phyloP scores from a whole-genome alignment of 2,113 vertebrate genomes.

The Peromyscus leucopus region DNA sequence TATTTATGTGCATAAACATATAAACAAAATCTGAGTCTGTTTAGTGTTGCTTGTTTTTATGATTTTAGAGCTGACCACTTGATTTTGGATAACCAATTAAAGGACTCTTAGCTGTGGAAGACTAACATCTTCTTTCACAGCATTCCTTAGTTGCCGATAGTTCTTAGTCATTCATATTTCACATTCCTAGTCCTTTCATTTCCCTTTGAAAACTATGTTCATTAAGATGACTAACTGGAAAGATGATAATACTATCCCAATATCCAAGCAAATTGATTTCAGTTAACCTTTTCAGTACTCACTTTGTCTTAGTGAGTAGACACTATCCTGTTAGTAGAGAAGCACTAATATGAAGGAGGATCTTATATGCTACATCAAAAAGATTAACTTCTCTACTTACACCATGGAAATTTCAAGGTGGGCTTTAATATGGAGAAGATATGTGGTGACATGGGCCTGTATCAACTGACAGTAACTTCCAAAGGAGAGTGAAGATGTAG shows the following conservation, averaged over 20 bases:
- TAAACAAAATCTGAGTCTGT: neutral
- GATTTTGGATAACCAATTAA: neutral
- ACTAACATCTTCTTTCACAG: neutral
- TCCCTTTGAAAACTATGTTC: neutral
- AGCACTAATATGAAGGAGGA: conserved; percentile 24
- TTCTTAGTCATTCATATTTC: neutral
- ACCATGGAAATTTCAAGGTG: neutral
- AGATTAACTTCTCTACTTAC: neutral
- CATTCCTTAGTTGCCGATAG: neutral
- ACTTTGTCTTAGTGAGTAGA: neutral
- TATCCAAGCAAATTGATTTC: neutral
- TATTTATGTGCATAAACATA: neutral
- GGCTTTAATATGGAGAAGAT: neutral
- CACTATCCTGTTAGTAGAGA: neutral
- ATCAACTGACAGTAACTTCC: neutral
- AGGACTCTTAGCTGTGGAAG: neutral
- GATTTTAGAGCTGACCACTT: neutral
- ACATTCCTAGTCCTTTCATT: neutral
- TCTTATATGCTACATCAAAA: neutral
- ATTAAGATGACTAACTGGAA: neutral
- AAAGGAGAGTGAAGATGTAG: neutral
- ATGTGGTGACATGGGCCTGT: neutral
- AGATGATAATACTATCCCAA: neutral
- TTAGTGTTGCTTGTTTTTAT: neutral
- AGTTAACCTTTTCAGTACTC: neutral